Base-by-base conservation (phyloP, 1,140 invertebrate species). In the Pomacea maculata region DNA sequence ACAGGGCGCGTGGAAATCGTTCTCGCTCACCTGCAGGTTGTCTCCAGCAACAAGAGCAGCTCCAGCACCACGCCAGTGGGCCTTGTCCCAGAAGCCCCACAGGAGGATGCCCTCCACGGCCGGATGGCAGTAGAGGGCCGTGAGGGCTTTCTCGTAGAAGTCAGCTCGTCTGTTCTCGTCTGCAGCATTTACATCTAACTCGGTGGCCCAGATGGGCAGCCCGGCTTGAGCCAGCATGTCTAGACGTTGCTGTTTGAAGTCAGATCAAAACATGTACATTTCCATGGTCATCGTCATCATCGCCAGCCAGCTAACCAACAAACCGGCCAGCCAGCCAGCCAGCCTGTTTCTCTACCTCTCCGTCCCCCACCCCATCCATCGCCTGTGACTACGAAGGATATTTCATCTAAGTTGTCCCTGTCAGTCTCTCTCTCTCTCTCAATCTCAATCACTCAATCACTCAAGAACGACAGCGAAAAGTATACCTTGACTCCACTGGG, bases 171-270 rank as follows among this genome's bases (percentile, higher is more conserved):
- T 79, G 45, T 85, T 82, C 54, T 85, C 83, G 75, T 89, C 84
- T 6, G 64, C 21, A 15, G 78, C 78, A 0, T 54, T 21, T 10
- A 87, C 55, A 55, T 85, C 83, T 55, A 90, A 72, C 76, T 90
- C 89, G 10, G 89, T 88, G n/a, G 88, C 85, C 87, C 87, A 90
- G n/a, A 90, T 84, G 15, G 87, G 88, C 1, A 89, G 71, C 14
- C 85, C 85, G n/a, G 86, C 81, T 14, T 85, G 70, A 17, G 86
- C 86, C 14, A 89, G 71, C 14, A 78, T 79, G 65, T 88, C 88
- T 1, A 89, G 78, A 11, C 86, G 78, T 63, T 80, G 70, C 87
- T 89, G 71, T n/a, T 61, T 17, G 15, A 17, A 61, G 3, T 14
- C 4, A 61, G 7, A 61, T 61, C 57, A 61, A 45, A 45, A 45